These are phyloP conservation scores for Geotrypetes seraphini DNA, from an alignment of 2,797 vertebrate species.

Conservation along the genomic window DNA sequence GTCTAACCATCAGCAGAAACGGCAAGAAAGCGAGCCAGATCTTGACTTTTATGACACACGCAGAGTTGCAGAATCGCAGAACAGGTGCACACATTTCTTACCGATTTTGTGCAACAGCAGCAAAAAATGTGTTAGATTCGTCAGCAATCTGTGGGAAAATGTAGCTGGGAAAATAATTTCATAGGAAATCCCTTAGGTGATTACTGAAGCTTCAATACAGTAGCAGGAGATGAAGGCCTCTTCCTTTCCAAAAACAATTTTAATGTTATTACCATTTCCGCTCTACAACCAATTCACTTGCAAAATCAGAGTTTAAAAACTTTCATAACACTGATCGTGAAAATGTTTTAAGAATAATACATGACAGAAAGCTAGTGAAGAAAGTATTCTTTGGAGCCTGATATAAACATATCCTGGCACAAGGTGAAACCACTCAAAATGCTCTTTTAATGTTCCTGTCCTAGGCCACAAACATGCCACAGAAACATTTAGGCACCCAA, in stretches of 20 bases:
- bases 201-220: slow-evolving; percentile 35
- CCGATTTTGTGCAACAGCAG: slow-evolving; percentile 45
- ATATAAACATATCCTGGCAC: too few species aligned
- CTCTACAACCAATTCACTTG: slow-evolving; percentile 1
- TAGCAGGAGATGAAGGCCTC: slow-evolving; percentile 31
- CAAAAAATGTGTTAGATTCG: slow-evolving; percentile 41
- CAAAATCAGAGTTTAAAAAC: slow-evolving; percentile 14
- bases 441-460: too few species aligned
- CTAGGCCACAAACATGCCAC: too few species aligned
- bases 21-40: slow-evolving; percentile 9
- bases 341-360: too few species aligned
- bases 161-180: slow-evolving; percentile 34
- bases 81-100: slow-evolving; percentile 32
- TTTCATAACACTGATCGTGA: slow-evolving; percentile 3
- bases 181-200: slow-evolving; percentile 31
- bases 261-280: not conserved
- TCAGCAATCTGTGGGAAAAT: slow-evolving; percentile 44
- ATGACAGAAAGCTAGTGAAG: too few species aligned
- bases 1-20: slow-evolving; percentile 23
- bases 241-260: slow-evolving; percentile 25
- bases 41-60: slow-evolving; percentile 23
- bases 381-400: too few species aligned
- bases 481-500: too few species aligned
- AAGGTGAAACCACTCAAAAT: too few species aligned
- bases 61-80: slow-evolving; percentile 33